These are phyloP conservation scores for Cathartes aura DNA, from an alignment of 2,113 vertebrate species.

Conservation along the genomic window DNA sequence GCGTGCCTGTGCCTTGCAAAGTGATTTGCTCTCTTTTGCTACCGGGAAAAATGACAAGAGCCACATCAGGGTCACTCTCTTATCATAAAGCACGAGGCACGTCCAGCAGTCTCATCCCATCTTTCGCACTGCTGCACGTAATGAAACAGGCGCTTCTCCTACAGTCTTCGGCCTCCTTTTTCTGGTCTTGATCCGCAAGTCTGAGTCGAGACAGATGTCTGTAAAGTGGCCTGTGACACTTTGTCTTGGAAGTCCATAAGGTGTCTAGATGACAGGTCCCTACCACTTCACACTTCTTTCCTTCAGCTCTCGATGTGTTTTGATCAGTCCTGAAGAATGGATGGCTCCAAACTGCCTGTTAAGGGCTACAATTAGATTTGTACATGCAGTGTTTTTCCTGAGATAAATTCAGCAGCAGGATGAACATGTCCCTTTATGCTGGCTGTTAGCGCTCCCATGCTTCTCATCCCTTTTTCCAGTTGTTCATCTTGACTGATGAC, in stretches of 20 bases:
- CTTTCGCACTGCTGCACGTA: fast-evolving
- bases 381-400: background rate
- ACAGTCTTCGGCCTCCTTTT: background rate
- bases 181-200: background rate
- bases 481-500: background rate
- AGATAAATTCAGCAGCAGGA: background rate
- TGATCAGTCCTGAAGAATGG: background rate
- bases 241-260: background rate
- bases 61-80: background rate
- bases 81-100: fast-evolving
- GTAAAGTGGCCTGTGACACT: background rate
- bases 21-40: background rate
- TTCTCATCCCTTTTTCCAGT: background rate
- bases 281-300: background rate
- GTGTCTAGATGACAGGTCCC: background rate
- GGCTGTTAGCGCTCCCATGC: background rate
- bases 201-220: background rate
- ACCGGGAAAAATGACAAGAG: background rate
- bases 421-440: background rate
- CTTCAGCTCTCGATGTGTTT: background rate
- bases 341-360: background rate
- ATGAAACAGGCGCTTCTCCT: background rate
- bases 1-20: background rate
- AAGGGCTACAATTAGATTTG: background rate
- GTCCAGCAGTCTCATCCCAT: background rate